Base-by-base conservation (phyloP, 2,113 vertebrate species). In the Bubo bubo region DNA sequence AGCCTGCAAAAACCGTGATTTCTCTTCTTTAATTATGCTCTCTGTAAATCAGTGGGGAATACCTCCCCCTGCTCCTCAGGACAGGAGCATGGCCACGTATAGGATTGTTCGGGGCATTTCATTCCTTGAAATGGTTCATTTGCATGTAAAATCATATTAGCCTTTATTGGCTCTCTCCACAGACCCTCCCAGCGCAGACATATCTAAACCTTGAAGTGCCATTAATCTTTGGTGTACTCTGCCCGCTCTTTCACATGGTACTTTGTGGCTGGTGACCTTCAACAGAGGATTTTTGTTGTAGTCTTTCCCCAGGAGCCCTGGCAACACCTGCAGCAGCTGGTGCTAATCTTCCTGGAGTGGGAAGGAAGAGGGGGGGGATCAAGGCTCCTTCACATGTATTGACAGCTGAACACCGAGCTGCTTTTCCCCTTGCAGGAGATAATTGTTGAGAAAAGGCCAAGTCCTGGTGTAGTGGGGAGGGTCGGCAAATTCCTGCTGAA, bases 251-350 rank as follows among this genome's bases (percentile, higher is more conserved):
- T 23, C 18, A 0, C 3, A 0, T 35, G 88, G 71, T 37, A 3
- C 59, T 80, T 58, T 13, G 67, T 73, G 91, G 64, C 88, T 79
- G 47, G 58, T 95, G 97, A 97, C 97, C 95, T 97, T 96, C 95
- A 96, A 43, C n/a, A 47, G 79, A 83, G 79, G 56, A 52, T 64
- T 95, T 86, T 62, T 60, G 75, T 20, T 47, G 58, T 35, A 10
- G 35, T 34, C 63, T 27, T 87, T 63, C 81, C 96, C 91, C 90
- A 41, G 53, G 89, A 95, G 87, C 39, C 79, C 56, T 55, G 72
- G 91, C 60, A 90, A 22, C 53, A 80, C 79, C 79, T 90, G 79
- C 56, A 49, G 94, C 95, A 91, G 90, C 93, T 88, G 87, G 30
- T n/a, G 47, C 24, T 49, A 41, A n/a, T 62, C 80, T 55, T 64